phyloP scores from a whole-genome alignment of 2,888 invertebrate genomes.

The Podabrus alpinus region DNA sequence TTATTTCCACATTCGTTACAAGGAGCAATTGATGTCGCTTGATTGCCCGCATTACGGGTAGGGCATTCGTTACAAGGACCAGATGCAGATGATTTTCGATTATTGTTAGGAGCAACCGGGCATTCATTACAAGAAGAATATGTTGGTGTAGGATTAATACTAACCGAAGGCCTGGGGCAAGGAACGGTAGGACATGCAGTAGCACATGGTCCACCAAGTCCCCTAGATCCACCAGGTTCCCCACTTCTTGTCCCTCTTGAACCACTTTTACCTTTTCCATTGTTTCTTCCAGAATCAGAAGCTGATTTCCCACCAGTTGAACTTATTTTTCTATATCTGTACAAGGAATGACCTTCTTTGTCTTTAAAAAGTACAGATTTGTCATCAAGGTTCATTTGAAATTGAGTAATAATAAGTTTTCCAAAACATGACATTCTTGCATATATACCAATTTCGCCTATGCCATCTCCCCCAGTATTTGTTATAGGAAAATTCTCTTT shows the following conservation, averaged over 20 bases:
- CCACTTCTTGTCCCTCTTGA: neutral
- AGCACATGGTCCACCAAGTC: slow-evolving; percentile 6
- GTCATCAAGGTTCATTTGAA: slow-evolving; percentile 60
- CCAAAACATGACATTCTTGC: slow-evolving; percentile 70
- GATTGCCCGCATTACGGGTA: neutral
- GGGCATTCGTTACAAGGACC: neutral
- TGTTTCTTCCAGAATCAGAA: neutral
- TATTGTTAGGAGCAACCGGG: neutral
- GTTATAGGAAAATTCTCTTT: slow-evolving; percentile 65
- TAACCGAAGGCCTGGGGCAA: slow-evolving; percentile 54
- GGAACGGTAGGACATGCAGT: slow-evolving; percentile 15
- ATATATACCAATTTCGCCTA: slow-evolving; percentile 65
- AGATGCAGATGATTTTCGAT: neutral
- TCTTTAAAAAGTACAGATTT: slow-evolving; percentile 55
- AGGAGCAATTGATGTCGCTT: slow-evolving; percentile 30
- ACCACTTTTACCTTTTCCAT: neutral
- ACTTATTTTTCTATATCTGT: slow-evolving; percentile 51
- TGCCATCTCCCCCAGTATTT: slow-evolving; percentile 57
- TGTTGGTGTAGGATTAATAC: neutral
- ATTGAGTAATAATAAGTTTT: slow-evolving; percentile 67
- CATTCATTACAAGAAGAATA: neutral
- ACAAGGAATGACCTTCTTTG: slow-evolving; percentile 53
- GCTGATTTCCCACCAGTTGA: neutral
- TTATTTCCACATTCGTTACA: slow-evolving; percentile 56
- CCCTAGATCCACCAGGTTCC: neutral